phyloP scores from a whole-genome alignment of 1,140 invertebrate species.

The Trinorchestia longiramus region DNA sequence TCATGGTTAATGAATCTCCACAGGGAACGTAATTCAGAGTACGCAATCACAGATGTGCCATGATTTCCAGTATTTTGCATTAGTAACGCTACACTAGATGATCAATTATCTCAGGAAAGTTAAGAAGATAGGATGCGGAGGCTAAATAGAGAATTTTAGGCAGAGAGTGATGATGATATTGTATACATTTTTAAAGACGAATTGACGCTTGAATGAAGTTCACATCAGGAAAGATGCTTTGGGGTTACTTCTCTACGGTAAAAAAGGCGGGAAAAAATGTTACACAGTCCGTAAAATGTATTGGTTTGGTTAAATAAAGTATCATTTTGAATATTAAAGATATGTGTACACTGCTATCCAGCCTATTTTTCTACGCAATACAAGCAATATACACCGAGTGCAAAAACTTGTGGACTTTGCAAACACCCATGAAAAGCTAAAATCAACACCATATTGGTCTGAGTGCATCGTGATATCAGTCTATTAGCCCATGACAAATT shows the following conservation, averaged over 20 bases:
- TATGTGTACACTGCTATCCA: not conserved
- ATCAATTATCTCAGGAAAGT: not conserved
- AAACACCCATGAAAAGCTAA: not conserved
- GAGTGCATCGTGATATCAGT: not conserved
- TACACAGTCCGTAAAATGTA: not conserved
- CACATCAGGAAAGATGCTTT: not conserved
- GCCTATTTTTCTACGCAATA: not conserved
- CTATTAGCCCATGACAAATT: slow-evolving; percentile 1
- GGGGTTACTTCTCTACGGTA: not conserved
- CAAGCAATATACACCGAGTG: not conserved
- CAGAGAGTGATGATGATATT: too few relatives aligned
- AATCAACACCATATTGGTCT: not conserved
- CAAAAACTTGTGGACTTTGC: not conserved
- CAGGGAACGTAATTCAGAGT: not conserved
- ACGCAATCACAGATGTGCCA: not conserved
- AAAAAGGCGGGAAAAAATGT: not conserved
- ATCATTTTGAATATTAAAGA: not conserved
- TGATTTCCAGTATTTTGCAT: not conserved
- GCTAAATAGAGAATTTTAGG: too few relatives aligned
- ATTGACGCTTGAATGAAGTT: not conserved
- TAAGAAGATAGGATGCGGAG: too few relatives aligned
- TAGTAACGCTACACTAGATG: not conserved
- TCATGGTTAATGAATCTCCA: not conserved
- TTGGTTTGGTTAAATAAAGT: not conserved
- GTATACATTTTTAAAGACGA: too few relatives aligned